Base-by-base conservation (phyloP, 1,140 invertebrate genomes). In the Argopecten irradians region DNA sequence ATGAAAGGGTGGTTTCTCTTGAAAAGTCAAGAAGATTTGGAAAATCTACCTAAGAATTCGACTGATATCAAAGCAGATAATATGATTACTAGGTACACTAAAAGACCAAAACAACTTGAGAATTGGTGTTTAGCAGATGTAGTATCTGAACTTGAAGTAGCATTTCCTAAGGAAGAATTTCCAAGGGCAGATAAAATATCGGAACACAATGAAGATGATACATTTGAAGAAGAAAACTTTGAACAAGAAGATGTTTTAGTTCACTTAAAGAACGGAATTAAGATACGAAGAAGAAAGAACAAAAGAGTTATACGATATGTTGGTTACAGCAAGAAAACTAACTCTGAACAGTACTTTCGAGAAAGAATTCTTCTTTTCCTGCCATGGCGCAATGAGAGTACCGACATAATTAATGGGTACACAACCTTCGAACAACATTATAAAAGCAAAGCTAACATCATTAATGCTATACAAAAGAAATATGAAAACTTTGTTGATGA, bases 1-100 rank as follows among this genome's bases (percentile, higher is more conserved):
- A 89, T 14, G 82, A 92, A 83, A 82, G 89, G 71, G 87, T 88
- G 0, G n/a, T 34, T 32, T 43, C 46, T 92, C 22, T 82, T 92
- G n/a, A 92, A 92, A 86, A 22, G 8, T 19, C 11, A 82, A 41
- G 32, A 19, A 1, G n/a, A 32, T 1, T 35, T 90, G 1, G 36
- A 90, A 43, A 33, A 86, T 11, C 32, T 91, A 33, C 71, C 43
- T 28, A 71, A 83, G 32, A 71, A 87, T 71, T 87, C 84, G 33
- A 89, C 86, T 41, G 85, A 91, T 32, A 85, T 91, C 36, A 32
- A 86, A 22, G 41, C 22, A 41, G 33, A 83, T 14, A 88, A 84
- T 55, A 34, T 90, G 13, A 82, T 91, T 86, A 41, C 55, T n/a
- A 85, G 90, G 32, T 89, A 89, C 84, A 22, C 82, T 22, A 84